These are phyloP conservation scores for Liolophura sinensis DNA, from an alignment of 1,140 invertebrate species.

Conservation along the genomic window DNA sequence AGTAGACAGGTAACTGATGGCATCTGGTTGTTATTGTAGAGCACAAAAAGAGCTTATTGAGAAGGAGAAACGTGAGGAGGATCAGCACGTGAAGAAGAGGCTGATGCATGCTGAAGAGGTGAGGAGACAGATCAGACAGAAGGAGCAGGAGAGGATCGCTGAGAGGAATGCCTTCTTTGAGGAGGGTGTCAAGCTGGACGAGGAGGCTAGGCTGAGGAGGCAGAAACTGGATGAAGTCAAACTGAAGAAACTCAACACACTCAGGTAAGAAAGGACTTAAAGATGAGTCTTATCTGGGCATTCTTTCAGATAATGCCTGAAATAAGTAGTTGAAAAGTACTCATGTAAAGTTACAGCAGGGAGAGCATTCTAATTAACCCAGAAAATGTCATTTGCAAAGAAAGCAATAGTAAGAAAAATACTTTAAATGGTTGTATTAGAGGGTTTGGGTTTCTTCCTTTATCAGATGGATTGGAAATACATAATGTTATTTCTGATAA, in stretches of 20 bases:
- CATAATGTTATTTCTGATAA: not conserved
- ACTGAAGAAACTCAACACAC: slow-evolving; percentile 55
- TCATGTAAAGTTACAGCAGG: too few relatives aligned
- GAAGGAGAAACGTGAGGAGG: slow-evolving; percentile 54
- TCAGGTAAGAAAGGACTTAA: slow-evolving; percentile 43
- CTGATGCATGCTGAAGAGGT: slow-evolving; percentile 51
- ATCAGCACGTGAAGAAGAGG: slow-evolving; percentile 34
- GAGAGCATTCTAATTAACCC: too few relatives aligned
- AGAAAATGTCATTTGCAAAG: too few relatives aligned
- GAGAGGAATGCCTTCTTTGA: slow-evolving; percentile 58
- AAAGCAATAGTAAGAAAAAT: too few relatives aligned
- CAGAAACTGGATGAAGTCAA: slow-evolving; percentile 57
- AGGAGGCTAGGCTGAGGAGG: slow-evolving; percentile 52
- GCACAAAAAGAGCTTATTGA: slow-evolving; percentile 58
- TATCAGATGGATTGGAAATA: not conserved
- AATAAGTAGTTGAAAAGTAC: too few relatives aligned
- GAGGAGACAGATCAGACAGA: slow-evolving; percentile 54
- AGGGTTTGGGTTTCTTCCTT: too few relatives aligned
- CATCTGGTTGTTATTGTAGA: slow-evolving; percentile 22
- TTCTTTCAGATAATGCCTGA: too few relatives aligned
- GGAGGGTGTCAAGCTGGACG: slow-evolving; percentile 57
- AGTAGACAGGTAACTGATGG: too few relatives aligned
- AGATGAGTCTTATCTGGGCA: not conserved
- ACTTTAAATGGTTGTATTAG: too few relatives aligned
- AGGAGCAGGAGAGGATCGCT: slow-evolving; percentile 51